These are phyloP conservation scores for Hydrotaea cyrtoneurina DNA, from an alignment of 2,888 invertebrate species.

Conservation along the genomic window DNA sequence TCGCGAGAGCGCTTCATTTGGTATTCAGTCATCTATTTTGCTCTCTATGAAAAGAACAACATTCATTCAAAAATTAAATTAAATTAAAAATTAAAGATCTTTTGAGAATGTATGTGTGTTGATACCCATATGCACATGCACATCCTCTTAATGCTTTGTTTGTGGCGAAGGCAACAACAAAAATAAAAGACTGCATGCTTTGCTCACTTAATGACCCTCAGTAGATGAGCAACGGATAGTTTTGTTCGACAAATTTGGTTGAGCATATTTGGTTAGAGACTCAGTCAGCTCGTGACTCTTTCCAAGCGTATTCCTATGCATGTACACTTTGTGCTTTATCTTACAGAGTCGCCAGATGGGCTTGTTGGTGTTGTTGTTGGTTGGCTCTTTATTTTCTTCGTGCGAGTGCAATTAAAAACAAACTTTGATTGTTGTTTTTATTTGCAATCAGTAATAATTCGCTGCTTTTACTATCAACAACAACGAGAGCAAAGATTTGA, in stretches of 20 bases:
- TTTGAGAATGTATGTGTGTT: too few relatives aligned
- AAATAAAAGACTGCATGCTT: too few relatives aligned
- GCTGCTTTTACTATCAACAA: slow-evolving; percentile 12
- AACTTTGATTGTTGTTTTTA: neutral
- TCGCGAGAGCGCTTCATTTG: too few relatives aligned
- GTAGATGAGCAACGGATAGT: too few relatives aligned
- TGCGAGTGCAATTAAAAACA: neutral
- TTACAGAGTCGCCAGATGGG: neutral
- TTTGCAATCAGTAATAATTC: slow-evolving; percentile 16
- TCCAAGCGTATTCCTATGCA: neutral
- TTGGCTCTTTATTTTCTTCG: neutral
- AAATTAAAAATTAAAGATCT: too few relatives aligned
- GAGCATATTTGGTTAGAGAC: neutral
- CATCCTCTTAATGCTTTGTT: too few relatives aligned
- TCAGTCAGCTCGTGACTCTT: neutral
- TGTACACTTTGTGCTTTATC: neutral
- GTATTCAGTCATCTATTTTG: too few relatives aligned
- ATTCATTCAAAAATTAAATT: too few relatives aligned
- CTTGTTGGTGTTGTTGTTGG: neutral
- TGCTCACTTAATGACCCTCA: too few relatives aligned
- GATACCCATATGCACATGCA: too few relatives aligned
- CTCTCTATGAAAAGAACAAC: too few relatives aligned
- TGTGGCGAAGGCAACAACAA: too few relatives aligned
- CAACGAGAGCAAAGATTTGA: neutral
- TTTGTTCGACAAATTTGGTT: neutral